phyloP scores from a whole-genome alignment of 1,140 invertebrate genomes.

The Octopus bimaculoides region DNA sequence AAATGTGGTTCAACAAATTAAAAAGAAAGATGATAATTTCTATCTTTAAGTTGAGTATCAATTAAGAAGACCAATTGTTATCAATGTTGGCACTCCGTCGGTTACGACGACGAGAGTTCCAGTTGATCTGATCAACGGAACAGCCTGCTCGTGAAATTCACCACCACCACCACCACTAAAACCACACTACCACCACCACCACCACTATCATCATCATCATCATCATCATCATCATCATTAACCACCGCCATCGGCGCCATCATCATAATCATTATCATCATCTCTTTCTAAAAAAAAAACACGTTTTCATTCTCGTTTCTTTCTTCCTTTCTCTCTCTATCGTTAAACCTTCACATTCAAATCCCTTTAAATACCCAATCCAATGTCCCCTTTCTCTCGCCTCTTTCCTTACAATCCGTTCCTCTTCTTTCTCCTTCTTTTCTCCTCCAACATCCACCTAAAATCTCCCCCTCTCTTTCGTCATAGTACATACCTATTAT shows the following conservation, averaged over 20 bases:
- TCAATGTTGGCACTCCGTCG: too few relatives aligned
- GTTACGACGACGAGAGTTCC: too few relatives aligned
- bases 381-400: neutral
- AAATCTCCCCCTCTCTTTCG: neutral
- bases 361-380: neutral
- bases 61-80: too few relatives aligned
- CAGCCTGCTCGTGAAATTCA: too few relatives aligned
- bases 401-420: neutral
- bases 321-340: neutral
- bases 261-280: neutral
- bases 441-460: neutral
- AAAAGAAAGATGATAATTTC: too few relatives aligned
- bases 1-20: too few relatives aligned
- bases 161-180: too few relatives aligned
- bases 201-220: neutral
- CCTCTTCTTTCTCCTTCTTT: neutral
- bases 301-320: neutral
- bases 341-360: neutral
- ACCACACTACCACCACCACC: too few relatives aligned
- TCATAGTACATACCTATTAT: neutral
- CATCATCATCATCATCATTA: neutral
- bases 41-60: too few relatives aligned
- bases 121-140: too few relatives aligned
- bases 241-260: neutral
- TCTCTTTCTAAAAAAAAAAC: neutral